Evolutionary conservation across 2,797 vertebrate genomes (phyloP).

Genomic region (Tokudaia tokunoshimensis): DNA sequence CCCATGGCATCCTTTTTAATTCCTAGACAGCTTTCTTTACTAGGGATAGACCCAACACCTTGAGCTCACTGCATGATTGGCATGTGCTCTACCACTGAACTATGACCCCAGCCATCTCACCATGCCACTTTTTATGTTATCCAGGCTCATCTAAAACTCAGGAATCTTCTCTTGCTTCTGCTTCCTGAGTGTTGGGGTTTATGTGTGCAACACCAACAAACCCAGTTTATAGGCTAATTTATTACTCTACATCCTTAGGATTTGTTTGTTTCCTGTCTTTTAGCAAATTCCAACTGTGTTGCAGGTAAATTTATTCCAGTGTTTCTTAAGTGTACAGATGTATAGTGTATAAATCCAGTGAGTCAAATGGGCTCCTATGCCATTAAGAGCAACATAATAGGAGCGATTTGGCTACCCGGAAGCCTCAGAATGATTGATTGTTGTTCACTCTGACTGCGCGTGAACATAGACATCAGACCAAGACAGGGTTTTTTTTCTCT

Average conservation of each 20-base stretch:
- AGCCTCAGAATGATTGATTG: background rate
- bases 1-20: background rate
- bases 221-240: background rate
- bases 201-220: background rate
- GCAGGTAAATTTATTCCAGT: background rate
- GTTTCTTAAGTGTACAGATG: too few species aligned
- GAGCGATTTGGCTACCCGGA: background rate
- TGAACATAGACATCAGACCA: background rate
- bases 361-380: background rate
- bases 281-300: background rate
- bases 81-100: background rate
- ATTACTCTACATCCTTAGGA: too few species aligned
- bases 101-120: background rate
- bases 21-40: background rate
- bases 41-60: background rate
- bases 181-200: background rate
- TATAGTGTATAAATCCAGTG: background rate
- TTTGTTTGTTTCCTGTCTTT: background rate
- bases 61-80: background rate
- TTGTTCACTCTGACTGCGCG: too few species aligned
- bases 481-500: background rate
- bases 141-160: background rate
- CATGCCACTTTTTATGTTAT: background rate
- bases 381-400: background rate
- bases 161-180: background rate